These are phyloP conservation scores for Balaeniceps rex DNA, from an alignment of 2,113 vertebrate genomes.

Conservation along the genomic window DNA sequence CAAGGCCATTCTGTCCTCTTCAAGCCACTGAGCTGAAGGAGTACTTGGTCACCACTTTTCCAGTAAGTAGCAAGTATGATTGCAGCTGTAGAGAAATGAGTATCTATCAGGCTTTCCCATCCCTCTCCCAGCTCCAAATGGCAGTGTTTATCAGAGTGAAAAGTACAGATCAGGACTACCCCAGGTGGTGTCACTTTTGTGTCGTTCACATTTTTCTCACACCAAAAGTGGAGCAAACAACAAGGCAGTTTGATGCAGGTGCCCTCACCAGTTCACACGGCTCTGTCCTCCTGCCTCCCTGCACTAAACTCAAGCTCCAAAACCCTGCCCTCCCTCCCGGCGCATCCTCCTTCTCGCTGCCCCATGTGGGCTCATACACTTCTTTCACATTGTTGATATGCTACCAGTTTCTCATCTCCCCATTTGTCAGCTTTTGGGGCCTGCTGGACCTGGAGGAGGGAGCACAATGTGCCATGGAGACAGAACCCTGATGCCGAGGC, in stretches of 20 bases:
- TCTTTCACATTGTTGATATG: background rate
- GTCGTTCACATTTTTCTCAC: background rate
- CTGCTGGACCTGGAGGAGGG: background rate
- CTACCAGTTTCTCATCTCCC: background rate
- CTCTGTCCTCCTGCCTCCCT: background rate
- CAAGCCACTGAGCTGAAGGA: background rate
- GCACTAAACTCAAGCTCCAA: background rate
- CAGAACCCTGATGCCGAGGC: background rate
- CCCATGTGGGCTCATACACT: background rate
- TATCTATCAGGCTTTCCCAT: background rate
- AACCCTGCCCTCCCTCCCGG: background rate
- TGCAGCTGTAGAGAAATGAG: background rate
- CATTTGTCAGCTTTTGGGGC: rapidly evolving
- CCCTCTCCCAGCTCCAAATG: background rate
- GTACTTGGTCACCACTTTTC: background rate
- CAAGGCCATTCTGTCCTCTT: background rate
- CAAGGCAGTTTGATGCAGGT: background rate
- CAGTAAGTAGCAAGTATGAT: background rate
- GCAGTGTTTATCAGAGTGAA: background rate
- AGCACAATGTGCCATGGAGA: background rate
- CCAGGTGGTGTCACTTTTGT: background rate
- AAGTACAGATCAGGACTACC: background rate
- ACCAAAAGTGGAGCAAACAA: background rate
- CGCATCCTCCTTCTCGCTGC: background rate
- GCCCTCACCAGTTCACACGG: rapidly evolving